Evolutionary conservation across 2,113 vertebrate species (phyloP).

Genomic region (Trogon surrucura): DNA sequence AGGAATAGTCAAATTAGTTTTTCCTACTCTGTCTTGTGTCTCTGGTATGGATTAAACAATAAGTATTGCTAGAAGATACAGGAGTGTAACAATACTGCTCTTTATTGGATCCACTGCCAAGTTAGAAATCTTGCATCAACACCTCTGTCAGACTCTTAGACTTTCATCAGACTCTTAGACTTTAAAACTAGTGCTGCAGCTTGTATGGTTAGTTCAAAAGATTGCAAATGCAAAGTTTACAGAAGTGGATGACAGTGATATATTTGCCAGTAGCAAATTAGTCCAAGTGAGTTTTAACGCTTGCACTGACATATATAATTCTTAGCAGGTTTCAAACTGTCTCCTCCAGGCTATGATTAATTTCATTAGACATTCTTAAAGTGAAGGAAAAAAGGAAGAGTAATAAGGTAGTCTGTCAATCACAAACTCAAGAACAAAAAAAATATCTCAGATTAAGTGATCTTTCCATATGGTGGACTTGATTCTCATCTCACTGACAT

Average conservation of each 20-base stretch:
- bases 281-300: constrained; percentile 71
- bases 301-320: constrained; percentile 69
- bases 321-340: constrained; percentile 66
- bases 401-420: constrained; percentile 61
- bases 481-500: not conserved
- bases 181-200: constrained; percentile 8
- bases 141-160: not conserved
- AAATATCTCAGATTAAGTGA: constrained; percentile 34
- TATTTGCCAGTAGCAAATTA: constrained; percentile 73
- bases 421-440: constrained; percentile 31
- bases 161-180: not conserved
- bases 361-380: constrained; percentile 69
- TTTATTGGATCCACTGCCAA: not conserved
- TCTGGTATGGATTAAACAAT: not conserved
- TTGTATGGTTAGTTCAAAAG: constrained; percentile 68
- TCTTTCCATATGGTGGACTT: not conserved
- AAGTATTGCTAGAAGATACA: not conserved
- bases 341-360: constrained; percentile 72
- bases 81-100: not conserved
- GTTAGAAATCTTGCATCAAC: not conserved
- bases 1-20: not conserved
- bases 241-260: constrained; percentile 59
- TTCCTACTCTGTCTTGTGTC: not conserved
- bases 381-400: constrained; percentile 19
- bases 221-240: constrained; percentile 71